Conservation (phyloP, 2,113 vertebrate genomes). For the Cyphomyrus plagiostoma region DNA sequence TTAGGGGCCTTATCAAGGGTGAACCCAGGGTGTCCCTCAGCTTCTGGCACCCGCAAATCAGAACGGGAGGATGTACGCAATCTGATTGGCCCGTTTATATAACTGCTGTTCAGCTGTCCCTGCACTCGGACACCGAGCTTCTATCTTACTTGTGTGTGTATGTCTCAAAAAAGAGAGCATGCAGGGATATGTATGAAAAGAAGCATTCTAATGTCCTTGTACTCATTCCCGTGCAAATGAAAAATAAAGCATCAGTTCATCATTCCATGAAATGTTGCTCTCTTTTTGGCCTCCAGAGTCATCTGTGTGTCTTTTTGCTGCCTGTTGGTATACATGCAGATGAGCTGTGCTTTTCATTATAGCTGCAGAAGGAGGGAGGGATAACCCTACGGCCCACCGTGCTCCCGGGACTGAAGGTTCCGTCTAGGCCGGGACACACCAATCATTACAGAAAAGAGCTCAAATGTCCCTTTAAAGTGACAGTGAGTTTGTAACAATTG, state of each 20-base stretch:
- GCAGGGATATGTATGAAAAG: not conserved
- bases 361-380: not conserved
- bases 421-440: not conserved
- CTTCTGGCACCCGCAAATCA: conserved; percentile 41
- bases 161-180: not conserved
- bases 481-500: no score
- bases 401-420: not conserved
- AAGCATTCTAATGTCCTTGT: not conserved
- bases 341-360: not conserved
- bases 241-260: not conserved
- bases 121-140: not conserved
- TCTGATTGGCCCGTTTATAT: not conserved
- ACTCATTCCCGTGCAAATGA: not conserved
- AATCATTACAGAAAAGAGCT: not conserved
- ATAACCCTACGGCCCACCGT: no score
- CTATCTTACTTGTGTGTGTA: not conserved
- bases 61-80: conserved; percentile 22
- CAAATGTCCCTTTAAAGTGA: no score
- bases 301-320: not conserved
- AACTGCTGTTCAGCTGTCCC: not conserved
- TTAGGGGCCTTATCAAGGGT: conserved; percentile 55
- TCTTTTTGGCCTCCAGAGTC: not conserved
- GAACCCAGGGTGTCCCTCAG: conserved; percentile 48
- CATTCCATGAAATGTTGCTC: not conserved
- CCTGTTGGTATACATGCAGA: not conserved